Evolutionary conservation across 37 sponge, comb jelly and placozoan genomes (phyloP).

Genomic region (Tethya wilhelma): DNA sequence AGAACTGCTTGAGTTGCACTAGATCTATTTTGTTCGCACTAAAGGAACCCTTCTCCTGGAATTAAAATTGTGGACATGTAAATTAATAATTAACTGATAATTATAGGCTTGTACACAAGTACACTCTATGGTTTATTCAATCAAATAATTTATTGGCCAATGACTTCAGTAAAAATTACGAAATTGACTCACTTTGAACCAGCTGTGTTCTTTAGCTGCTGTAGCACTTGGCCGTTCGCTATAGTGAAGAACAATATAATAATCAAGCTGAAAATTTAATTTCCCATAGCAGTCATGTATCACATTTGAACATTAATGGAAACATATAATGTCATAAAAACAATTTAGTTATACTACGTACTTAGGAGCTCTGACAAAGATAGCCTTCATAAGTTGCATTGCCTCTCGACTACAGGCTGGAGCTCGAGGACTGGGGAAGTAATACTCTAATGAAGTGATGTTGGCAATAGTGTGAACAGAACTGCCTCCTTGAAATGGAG

Average conservation of each 20-base stretch:
- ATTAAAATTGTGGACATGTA: neutral
- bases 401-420: constrained; percentile 11
- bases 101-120: too few species aligned
- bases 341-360: constrained; percentile 6
- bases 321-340: too few species aligned
- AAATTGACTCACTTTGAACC: constrained; percentile 55
- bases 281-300: too few species aligned
- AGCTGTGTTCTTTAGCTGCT: neutral
- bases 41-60: neutral
- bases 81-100: too few species aligned
- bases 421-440: neutral
- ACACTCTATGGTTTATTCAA: too few species aligned
- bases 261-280: too few species aligned
- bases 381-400: constrained; percentile 8
- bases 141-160: too few species aligned
- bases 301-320: too few species aligned
- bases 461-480: constrained; percentile 17
- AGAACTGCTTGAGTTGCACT: constrained; percentile 6
- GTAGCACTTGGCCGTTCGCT: constrained; percentile 38
- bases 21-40: constrained; percentile 1
- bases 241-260: neutral
- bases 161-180: neutral
- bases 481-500: constrained; percentile 31
- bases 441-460: constrained; percentile 17
- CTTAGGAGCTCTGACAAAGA: constrained; percentile 7